A percentile compares a stretch with the other conserved stretches of the same genome.
phyloP scores from a whole-genome alignment of 2,113 vertebrate species.

The Platysternon megacephalum region DNA sequence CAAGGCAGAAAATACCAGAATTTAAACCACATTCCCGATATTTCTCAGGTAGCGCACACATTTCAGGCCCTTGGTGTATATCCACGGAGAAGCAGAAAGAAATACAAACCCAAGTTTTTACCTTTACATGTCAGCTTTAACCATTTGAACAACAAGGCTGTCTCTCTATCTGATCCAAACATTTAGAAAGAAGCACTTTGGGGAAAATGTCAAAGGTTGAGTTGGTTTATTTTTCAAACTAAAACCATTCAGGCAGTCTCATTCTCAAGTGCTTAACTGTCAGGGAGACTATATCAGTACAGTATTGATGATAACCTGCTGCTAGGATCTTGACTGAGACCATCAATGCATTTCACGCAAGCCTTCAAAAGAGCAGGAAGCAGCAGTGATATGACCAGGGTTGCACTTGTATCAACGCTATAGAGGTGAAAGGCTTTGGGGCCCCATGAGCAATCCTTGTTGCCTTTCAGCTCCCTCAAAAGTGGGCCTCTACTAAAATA shows the following conservation, averaged over 20 bases:
- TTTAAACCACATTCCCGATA: conserved; percentile 35
- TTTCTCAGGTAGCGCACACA: background rate
- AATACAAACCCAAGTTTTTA: background rate
- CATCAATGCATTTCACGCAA: background rate
- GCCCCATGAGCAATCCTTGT: background rate
- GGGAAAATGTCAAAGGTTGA: background rate
- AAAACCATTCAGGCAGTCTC: background rate
- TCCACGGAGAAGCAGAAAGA: background rate
- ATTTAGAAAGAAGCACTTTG: background rate
- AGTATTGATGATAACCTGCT: background rate
- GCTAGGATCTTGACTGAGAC: background rate
- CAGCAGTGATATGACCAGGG: background rate
- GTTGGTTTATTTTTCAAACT: conserved; percentile 2
- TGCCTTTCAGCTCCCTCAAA: background rate
- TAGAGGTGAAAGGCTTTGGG: background rate
- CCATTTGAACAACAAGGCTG: background rate
- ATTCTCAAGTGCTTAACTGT: background rate
- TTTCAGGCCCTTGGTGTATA: background rate
- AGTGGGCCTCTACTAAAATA: background rate
- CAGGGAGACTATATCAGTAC: background rate
- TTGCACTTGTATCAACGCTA: background rate
- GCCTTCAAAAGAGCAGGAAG: background rate
- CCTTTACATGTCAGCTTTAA: background rate
- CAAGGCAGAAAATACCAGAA: conserved; percentile 25
- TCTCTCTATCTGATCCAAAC: background rate